Evolutionary conservation across 2,888 invertebrate genomes (phyloP).

Genomic region (Malthinus seriepunctatus): DNA sequence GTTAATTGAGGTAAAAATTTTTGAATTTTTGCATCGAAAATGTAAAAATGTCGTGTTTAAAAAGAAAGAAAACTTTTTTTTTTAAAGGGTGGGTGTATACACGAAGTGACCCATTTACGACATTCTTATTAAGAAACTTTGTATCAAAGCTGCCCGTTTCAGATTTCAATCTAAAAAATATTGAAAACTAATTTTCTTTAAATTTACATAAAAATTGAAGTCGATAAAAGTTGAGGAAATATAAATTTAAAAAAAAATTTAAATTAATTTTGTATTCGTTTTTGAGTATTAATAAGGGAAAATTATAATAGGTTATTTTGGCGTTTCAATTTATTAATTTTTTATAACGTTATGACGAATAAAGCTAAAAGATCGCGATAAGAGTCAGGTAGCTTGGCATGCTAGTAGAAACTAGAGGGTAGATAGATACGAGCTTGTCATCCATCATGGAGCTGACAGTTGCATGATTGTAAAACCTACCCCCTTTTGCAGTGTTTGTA

Average conservation of each 20-base stretch:
- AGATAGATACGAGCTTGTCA: constrained; percentile 30
- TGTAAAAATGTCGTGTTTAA: no score
- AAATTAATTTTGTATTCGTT: not conserved
- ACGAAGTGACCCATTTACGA: no score
- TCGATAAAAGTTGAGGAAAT: not conserved
- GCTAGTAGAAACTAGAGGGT: constrained; percentile 24
- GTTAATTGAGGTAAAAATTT: no score
- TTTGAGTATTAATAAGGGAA: no score
- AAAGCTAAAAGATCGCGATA: constrained; percentile 23
- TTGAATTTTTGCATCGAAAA: no score
- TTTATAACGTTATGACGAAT: constrained; percentile 18
- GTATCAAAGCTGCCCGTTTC: no score
- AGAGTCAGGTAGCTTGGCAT: constrained; percentile 24
- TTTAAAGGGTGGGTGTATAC: no score
- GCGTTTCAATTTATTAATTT: constrained; percentile 19
- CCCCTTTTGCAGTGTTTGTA: constrained; percentile 24
- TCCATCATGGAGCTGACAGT: constrained; percentile 38
- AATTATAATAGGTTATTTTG: not conserved
- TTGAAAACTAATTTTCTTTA: not conserved
- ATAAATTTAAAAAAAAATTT: not conserved
- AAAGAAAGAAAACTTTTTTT: no score
- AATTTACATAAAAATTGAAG: not conserved
- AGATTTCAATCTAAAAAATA: not conserved
- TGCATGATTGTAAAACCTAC: constrained; percentile 36
- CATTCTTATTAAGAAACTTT: no score